These are phyloP conservation scores for Ochlodes sylvanus DNA, from an alignment of 2,888 invertebrate genomes.

Conservation along the genomic window DNA sequence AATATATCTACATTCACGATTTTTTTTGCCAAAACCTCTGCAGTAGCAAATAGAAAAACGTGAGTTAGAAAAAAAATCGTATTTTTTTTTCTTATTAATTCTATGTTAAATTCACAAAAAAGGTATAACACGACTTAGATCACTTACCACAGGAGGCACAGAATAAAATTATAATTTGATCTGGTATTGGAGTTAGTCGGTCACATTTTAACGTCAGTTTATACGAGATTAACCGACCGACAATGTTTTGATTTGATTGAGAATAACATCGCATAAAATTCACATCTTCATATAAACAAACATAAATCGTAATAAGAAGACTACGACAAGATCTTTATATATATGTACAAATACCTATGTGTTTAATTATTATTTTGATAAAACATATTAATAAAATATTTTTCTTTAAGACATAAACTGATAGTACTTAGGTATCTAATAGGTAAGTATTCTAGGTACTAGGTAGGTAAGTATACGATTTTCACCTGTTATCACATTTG, in stretches of 20 bases:
- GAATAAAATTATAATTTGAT: not conserved
- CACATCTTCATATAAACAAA: constrained; percentile 40
- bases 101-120: too few species aligned
- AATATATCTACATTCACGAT: too few species aligned
- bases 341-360: constrained; percentile 8
- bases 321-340: constrained; percentile 13
- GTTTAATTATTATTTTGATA: constrained; percentile 15
- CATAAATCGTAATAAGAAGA: constrained; percentile 15
- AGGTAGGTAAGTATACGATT: too few species aligned
- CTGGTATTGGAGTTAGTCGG: constrained; percentile 48
- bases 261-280: constrained; percentile 55
- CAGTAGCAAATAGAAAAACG: too few species aligned
- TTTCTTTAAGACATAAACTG: not conserved
- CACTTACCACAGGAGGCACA: too few species aligned
- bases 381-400: constrained; percentile 5
- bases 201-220: constrained; percentile 49
- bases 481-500: too few species aligned
- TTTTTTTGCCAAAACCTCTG: too few species aligned
- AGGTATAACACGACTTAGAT: too few species aligned
- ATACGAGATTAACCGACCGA: constrained; percentile 56
- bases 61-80: too few species aligned
- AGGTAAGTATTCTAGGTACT: too few species aligned
- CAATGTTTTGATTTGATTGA: constrained; percentile 61
- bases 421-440: not conserved
- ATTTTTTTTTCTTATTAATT: too few species aligned